A percentile compares a stretch with the other conserved stretches of the same genome.
Evolutionary conservation across 2,113 vertebrate genomes (phyloP).

Genomic region (Mesocricetus auratus): DNA sequence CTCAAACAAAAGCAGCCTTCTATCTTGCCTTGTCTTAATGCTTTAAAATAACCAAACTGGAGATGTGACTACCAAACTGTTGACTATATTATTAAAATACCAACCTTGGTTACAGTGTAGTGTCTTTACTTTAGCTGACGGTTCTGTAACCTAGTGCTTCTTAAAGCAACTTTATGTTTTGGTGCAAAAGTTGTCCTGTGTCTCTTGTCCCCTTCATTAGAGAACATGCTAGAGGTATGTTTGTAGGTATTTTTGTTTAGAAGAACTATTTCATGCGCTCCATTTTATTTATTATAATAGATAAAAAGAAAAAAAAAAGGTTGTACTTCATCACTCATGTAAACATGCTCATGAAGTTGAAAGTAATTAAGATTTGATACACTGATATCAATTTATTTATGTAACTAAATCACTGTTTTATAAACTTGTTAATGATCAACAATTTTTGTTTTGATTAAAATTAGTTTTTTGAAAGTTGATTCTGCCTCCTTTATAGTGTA

Average conservation of each 20-base stretch:
- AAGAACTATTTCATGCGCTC: constrained; percentile 93
- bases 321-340: constrained; percentile 98
- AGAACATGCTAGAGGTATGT: constrained; percentile 96
- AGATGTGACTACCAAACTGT: constrained; percentile 98
- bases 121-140: constrained; percentile 99
- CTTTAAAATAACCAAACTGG: constrained; percentile 99
- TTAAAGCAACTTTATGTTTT: constrained; percentile 94
- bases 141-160: constrained; percentile 97
- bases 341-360: constrained; percentile 99
- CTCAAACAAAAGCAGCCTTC: constrained; percentile 97
- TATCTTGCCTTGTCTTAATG: constrained; percentile 99
- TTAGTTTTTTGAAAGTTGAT: constrained; percentile 96
- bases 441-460: constrained; percentile 99
- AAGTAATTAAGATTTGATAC: constrained; percentile 99
- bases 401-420: constrained; percentile 99
- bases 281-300: constrained; percentile 98
- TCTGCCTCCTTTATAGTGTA: constrained; percentile 87
- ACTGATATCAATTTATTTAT: constrained; percentile 99
- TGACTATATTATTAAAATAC: constrained; percentile 95
- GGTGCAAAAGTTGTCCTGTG: constrained; percentile 96
- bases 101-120: constrained; percentile 97
- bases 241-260: constrained; percentile 97
- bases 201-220: constrained; percentile 96
- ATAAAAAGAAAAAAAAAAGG: constrained; percentile 94
- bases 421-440: constrained; percentile 99